Evolutionary conservation across 2,113 vertebrate species (phyloP).

Genomic region (Macquaria australasica): DNA sequence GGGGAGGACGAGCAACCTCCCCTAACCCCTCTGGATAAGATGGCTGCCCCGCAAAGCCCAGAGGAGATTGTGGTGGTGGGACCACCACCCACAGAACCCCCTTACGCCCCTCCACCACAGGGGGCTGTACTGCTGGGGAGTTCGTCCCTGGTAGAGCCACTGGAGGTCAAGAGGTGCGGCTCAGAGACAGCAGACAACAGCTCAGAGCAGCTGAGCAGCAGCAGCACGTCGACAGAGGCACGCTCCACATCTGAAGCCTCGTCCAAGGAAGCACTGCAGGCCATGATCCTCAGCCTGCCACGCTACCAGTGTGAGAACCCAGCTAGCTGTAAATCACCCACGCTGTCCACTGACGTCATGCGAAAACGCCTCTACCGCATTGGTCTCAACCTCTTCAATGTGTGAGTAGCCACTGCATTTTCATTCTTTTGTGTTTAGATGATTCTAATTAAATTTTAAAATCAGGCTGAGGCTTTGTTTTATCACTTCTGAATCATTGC

Average conservation of each 20-base stretch:
- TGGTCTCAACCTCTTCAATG: conserved; percentile 98
- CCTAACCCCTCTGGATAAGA: conserved; percentile 77
- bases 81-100: conserved; percentile 44
- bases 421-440: background rate
- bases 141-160: conserved; percentile 70
- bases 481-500: background rate
- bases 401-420: conserved; percentile 87
- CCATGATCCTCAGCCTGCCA: conserved; percentile 97
- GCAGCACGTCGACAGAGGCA: conserved; percentile 93
- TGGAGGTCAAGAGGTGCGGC: conserved; percentile 84
- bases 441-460: background rate
- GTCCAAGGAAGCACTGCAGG: conserved; percentile 96
- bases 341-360: conserved; percentile 96
- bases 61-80: conserved; percentile 67
- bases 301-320: conserved; percentile 99
- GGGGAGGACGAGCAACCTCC: conserved; percentile 69
- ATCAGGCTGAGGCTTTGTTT: background rate
- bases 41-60: conserved; percentile 58
- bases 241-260: conserved; percentile 91
- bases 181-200: conserved; percentile 89
- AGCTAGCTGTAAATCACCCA: conserved; percentile 95
- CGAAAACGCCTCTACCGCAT: conserved; percentile 97
- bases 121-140: conserved; percentile 30
- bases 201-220: conserved; percentile 94
- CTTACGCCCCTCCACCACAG: conserved; percentile 39